Conservation (phyloP, 2,888 invertebrate genomes). For the Eupithecia insigniata region DNA sequence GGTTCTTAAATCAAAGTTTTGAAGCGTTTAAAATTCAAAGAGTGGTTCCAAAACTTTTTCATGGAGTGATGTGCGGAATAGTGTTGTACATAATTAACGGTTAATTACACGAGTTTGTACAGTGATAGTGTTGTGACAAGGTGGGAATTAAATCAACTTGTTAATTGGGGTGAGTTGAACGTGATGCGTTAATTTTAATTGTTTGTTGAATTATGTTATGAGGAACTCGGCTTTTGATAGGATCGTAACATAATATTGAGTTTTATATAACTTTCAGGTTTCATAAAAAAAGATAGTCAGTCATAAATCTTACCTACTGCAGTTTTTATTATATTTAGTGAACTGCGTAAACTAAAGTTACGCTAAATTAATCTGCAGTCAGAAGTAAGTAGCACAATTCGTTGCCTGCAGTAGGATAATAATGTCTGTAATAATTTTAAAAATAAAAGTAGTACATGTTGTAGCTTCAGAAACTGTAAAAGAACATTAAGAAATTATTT, state of each 20-base stretch:
- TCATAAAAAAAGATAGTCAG: background rate
- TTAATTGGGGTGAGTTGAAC: conserved; percentile 34
- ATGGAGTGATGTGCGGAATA: conserved; percentile 37
- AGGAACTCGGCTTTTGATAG: background rate
- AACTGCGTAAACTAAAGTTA: background rate
- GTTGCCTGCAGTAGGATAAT: background rate
- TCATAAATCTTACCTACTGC: too few relatives aligned
- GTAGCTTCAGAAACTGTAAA: background rate
- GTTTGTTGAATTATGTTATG: conserved; percentile 13
- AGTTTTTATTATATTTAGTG: too few relatives aligned
- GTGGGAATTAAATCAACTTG: conserved; percentile 30
- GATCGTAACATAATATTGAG: background rate
- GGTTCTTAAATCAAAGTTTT: conserved; percentile 32
- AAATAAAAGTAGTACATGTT: background rate
- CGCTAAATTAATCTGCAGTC: background rate
- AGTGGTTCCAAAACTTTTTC: conserved; percentile 34
- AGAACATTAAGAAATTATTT: conserved; percentile 11
- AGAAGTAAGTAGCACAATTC: background rate
- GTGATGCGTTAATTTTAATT: conserved; percentile 21
- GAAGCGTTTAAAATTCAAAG: conserved; percentile 14
- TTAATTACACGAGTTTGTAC: conserved; percentile 34
- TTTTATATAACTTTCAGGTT: background rate
- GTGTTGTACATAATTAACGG: conserved; percentile 39
- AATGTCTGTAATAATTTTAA: background rate
- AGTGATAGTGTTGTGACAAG: conserved; percentile 38